A percentile compares a stretch with the other conserved stretches of the same genome.
These are phyloP conservation scores for Hystrix cristata DNA, from an alignment of 2,113 vertebrate genomes.

Conservation along the genomic window DNA sequence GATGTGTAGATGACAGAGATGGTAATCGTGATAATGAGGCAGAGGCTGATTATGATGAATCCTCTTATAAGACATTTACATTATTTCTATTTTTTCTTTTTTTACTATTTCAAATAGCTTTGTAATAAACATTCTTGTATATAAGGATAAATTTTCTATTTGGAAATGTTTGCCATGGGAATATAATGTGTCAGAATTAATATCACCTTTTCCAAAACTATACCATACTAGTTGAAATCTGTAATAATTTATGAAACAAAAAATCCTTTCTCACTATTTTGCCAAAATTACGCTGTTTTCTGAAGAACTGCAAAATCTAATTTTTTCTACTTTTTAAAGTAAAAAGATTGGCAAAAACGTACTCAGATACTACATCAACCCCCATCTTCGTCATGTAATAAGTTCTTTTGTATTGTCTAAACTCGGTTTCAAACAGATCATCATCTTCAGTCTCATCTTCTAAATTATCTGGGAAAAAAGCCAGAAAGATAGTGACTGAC, in stretches of 20 bases:
- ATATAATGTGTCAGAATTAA: neutral
- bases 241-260: slow-evolving; percentile 48
- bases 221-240: neutral
- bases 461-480: slow-evolving; percentile 82
- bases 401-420: slow-evolving; percentile 97
- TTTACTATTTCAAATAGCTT: slow-evolving; percentile 46
- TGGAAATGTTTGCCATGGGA: slow-evolving; percentile 47
- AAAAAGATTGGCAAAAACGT: slow-evolving; percentile 81
- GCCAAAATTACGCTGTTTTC: slow-evolving; percentile 54
- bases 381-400: slow-evolving; percentile 99
- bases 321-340: slow-evolving; percentile 45
- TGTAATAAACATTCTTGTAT: neutral
- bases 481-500: slow-evolving; percentile 41
- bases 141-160: slow-evolving; percentile 17
- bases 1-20: neutral
- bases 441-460: slow-evolving; percentile 97
- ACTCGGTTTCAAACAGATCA: slow-evolving; percentile 98
- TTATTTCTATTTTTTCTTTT: slow-evolving; percentile 30
- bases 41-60: neutral
- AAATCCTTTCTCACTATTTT: neutral
- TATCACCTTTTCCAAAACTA: neutral
- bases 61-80: neutral
- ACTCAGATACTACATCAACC: slow-evolving; percentile 98
- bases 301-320: slow-evolving; percentile 14
- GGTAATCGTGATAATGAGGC: neutral